Percentiles rank a stretch among this genome's conserved stretches.
Evolutionary conservation across 2,888 invertebrate species (phyloP).

Genomic region (Scaptodrosophila latifasciaeformis): DNA sequence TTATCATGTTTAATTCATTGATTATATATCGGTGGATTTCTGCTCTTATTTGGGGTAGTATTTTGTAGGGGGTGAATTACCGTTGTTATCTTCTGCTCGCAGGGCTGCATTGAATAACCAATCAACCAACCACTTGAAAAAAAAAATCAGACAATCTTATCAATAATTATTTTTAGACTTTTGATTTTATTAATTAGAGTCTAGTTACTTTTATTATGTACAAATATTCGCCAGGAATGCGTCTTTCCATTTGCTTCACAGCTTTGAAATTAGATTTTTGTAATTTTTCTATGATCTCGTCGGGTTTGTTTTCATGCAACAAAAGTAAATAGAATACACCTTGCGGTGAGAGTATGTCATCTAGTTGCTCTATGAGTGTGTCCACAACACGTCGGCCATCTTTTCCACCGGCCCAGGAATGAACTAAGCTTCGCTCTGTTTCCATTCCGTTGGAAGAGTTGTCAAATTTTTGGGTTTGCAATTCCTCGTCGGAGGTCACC

Average conservation of each 20-base stretch:
- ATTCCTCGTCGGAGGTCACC: constrained; percentile 86
- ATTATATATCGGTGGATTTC: too few relatives aligned
- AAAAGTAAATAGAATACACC: constrained; percentile 93
- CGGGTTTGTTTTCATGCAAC: constrained; percentile 91
- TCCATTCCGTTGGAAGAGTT: not conserved
- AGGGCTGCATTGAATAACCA: too few relatives aligned
- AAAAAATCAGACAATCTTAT: too few relatives aligned
- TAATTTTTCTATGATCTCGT: constrained; percentile 81
- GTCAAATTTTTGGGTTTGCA: constrained; percentile 66
- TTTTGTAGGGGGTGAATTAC: too few relatives aligned
- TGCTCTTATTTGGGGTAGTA: too few relatives aligned
- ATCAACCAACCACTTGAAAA: too few relatives aligned
- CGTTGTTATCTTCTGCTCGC: too few relatives aligned
- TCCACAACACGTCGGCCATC: constrained; percentile 87
- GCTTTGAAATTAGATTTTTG: constrained; percentile 78
- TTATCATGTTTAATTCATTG: too few relatives aligned
- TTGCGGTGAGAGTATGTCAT: constrained; percentile 81
- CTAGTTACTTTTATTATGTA: constrained; percentile 84
- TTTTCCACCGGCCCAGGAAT: constrained; percentile 85
- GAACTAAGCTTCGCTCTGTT: constrained; percentile 41
- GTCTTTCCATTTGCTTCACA: constrained; percentile 81
- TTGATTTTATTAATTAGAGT: too few relatives aligned
- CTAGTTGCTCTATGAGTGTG: constrained; percentile 82
- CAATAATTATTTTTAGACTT: too few relatives aligned
- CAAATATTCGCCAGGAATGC: constrained; percentile 90